phyloP scores from a whole-genome alignment of 2,888 invertebrate genomes.

The Mongoloraphidia duomilia region DNA sequence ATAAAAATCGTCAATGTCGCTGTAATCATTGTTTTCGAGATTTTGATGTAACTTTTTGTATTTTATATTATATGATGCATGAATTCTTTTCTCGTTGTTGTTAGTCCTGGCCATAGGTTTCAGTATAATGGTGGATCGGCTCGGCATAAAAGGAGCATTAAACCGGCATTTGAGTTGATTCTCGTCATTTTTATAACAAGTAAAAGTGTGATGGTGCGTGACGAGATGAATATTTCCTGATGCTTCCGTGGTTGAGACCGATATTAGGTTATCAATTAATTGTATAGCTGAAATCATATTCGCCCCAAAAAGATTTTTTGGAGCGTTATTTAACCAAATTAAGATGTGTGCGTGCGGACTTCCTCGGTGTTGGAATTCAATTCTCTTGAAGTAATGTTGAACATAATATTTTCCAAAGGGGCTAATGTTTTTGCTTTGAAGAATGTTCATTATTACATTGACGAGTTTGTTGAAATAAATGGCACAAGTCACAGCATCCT shows the following conservation, averaged over 20 bases:
- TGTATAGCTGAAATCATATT: constrained; percentile 14
- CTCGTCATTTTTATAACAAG: constrained; percentile 18
- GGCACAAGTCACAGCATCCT: constrained; percentile 20
- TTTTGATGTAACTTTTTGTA: too few relatives aligned
- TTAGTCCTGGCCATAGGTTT: constrained; percentile 13
- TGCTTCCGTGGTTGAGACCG: constrained; percentile 15
- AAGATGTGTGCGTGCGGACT: constrained; percentile 24
- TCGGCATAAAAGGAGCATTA: constrained; percentile 21
- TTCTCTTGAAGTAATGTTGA: constrained; percentile 20
- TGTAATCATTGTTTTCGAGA: constrained; percentile 12
- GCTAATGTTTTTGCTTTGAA: constrained; percentile 19
- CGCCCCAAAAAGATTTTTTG: constrained; percentile 12
- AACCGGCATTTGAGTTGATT: constrained; percentile 19
- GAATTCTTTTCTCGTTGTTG: constrained; percentile 5
- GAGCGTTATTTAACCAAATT: constrained; percentile 24
- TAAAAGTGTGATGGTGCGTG: constrained; percentile 16
- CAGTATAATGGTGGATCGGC: constrained; percentile 16
- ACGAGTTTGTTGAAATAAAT: constrained; percentile 25
- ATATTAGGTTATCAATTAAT: constrained; percentile 18
- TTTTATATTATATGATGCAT: constrained; percentile 8
- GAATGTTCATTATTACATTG: constrained; percentile 16
- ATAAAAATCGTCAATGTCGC: constrained; percentile 14
- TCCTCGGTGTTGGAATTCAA: constrained; percentile 25
- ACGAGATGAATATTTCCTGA: constrained; percentile 18
- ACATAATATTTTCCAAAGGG: constrained; percentile 22